Base-by-base conservation (phyloP, 2,797 vertebrate species). In the Channa striata region DNA sequence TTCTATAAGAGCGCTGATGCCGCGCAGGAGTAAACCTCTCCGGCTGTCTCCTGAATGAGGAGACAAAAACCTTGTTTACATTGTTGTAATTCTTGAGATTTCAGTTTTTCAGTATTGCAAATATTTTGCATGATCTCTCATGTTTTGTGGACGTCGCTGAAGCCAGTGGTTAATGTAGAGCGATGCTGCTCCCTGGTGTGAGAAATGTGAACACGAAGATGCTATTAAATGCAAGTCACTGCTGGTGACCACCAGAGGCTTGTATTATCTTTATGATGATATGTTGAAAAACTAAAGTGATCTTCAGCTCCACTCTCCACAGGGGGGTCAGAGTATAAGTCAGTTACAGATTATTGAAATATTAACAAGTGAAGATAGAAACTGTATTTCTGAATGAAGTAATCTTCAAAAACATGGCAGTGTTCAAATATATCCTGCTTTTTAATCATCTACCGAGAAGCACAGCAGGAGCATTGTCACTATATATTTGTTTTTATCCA, bases 121-220 rank as follows among this genome's bases (percentile, higher is more conserved):
- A 51, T 10, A 17, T 53, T 30, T 51, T 12, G 43, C 47, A 4
- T 11, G 33, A 50, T 14, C 48, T 11, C 6, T 16, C 8, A 11
- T 56, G 54, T 13, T 30, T 6, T 39, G 36, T 39, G 67, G 19
- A 20, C 14, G 4, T 12, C 0, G 5, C 12, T 59, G 44, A 21
- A 7, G 25, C 7, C 3, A 25, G 30, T 48, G 3, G 46, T 40
- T 82, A 72, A 66, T 0, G 7, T 54, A 25, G 62, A 77, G 4
- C 64, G 74, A 83, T 87, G 70, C 79, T 89, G 76, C 86, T 33
- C 87, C 58, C 90, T 86, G 56, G 77, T 85, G 90, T 52, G 7
- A 8, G n/a, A 59, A 64, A 59, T 21, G 11, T 34, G 52, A 80
- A 77, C 37, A 56, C 6, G 25, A 30, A 46, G 21, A 11, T 5